Percentiles rank a stretch among this genome's conserved stretches.
phyloP scores from a whole-genome alignment of 2,888 invertebrate genomes.

The Clunio marinus region DNA sequence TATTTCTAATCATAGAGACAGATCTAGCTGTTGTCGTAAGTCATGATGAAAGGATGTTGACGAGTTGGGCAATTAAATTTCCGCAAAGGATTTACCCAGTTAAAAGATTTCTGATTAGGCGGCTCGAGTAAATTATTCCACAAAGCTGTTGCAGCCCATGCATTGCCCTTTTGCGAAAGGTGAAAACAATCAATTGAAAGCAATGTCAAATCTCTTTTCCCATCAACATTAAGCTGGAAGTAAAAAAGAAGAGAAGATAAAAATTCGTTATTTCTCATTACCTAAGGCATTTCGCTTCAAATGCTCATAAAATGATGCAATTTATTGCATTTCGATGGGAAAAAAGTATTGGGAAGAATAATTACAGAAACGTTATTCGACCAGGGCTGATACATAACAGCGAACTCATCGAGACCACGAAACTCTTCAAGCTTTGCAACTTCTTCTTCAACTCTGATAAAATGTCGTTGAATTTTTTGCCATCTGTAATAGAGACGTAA shows the following conservation, averaged over 20 bases:
- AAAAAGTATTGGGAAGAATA: slow-evolving; percentile 1
- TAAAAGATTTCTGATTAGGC: slow-evolving; percentile 50
- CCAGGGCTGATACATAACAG: slow-evolving; percentile 54
- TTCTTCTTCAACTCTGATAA: slow-evolving; percentile 49
- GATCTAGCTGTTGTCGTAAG: slow-evolving; percentile 43
- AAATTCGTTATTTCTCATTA: too few species aligned
- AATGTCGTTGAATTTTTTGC: slow-evolving; percentile 41
- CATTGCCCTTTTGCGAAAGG: slow-evolving; percentile 55
- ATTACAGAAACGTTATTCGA: slow-evolving; percentile 48
- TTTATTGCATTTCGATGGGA: neutral
- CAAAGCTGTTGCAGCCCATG: slow-evolving; percentile 53
- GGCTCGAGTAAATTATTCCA: slow-evolving; percentile 57
- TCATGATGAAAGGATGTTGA: slow-evolving; percentile 52
- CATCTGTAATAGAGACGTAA: slow-evolving; percentile 40
- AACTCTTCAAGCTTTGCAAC: slow-evolving; percentile 52
- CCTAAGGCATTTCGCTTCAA: neutral
- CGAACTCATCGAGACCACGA: slow-evolving; percentile 53
- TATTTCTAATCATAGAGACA: too few species aligned
- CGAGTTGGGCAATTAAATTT: slow-evolving; percentile 53
- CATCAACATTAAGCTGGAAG: slow-evolving; percentile 43
- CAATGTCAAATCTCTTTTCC: slow-evolving; percentile 51
- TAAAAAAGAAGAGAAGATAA: neutral
- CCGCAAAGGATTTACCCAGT: slow-evolving; percentile 47
- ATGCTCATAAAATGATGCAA: slow-evolving; percentile 10
- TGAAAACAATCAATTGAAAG: slow-evolving; percentile 58